These are phyloP conservation scores for Gnatocerus cornutus DNA, from an alignment of 2,888 invertebrate genomes.

Conservation along the genomic window DNA sequence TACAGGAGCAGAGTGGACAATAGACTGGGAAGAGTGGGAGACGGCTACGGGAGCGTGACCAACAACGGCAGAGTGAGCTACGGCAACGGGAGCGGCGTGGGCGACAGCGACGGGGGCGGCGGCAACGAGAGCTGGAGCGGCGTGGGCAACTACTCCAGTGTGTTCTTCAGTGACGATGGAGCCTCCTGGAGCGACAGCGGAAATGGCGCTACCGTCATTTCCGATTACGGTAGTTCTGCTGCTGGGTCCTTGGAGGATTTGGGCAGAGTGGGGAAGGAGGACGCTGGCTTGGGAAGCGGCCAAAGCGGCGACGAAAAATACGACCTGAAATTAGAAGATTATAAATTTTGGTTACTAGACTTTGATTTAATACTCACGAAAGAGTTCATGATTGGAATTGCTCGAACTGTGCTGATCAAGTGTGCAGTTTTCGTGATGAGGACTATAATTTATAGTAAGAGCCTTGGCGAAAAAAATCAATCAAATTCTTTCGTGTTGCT, in stretches of 20 bases:
- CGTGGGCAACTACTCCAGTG: slow-evolving; percentile 54
- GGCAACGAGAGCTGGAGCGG: slow-evolving; percentile 49
- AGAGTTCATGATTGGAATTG: slow-evolving; percentile 46
- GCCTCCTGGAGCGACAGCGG: slow-evolving; percentile 61
- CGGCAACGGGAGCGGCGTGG: slow-evolving; percentile 34
- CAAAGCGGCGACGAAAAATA: slow-evolving; percentile 43
- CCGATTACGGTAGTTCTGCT: slow-evolving; percentile 60
- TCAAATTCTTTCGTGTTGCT: slow-evolving; percentile 27
- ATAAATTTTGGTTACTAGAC: too few species aligned
- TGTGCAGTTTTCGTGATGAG: slow-evolving; percentile 33
- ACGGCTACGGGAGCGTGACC: slow-evolving; percentile 40
- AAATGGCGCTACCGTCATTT: slow-evolving; percentile 61
- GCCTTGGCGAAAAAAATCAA: slow-evolving; percentile 43
- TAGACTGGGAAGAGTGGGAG: slow-evolving; percentile 21
- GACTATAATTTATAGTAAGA: slow-evolving; percentile 43
- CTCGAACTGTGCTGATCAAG: slow-evolving; percentile 35
- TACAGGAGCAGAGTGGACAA: slow-evolving; percentile 33
- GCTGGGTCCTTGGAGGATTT: slow-evolving; percentile 62
- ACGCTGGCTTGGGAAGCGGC: slow-evolving; percentile 44
- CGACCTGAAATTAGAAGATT: slow-evolving; percentile 22
- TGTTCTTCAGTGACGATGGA: slow-evolving; percentile 57
- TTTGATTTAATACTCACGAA: slow-evolving; percentile 40
- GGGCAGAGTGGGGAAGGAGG: slow-evolving; percentile 36
- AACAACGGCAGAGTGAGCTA: slow-evolving; percentile 38
- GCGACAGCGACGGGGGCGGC: slow-evolving; percentile 44